Conservation (phyloP, 2,888 invertebrate species). For the Catonia carolina region DNA sequence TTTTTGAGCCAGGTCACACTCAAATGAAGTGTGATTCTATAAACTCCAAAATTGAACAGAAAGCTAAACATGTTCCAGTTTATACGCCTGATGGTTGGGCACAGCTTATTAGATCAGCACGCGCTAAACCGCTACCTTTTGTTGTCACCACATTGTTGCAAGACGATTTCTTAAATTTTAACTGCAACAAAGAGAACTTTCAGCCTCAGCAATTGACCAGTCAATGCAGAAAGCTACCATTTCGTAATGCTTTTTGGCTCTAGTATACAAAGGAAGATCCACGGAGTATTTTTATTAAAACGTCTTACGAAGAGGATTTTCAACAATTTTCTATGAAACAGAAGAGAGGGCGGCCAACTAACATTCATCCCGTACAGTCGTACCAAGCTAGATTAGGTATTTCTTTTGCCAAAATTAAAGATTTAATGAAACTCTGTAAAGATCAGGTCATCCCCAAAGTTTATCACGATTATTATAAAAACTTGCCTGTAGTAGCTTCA, state of each 20-base stretch:
- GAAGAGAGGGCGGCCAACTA: neutral
- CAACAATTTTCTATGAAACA: neutral
- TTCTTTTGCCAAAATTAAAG: neutral
- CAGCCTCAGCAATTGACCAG: too few relatives aligned
- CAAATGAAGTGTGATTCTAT: slow-evolving; percentile 6
- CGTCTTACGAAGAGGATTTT: neutral
- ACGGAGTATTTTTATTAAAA: neutral
- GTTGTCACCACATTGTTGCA: neutral
- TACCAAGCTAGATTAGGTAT: neutral
- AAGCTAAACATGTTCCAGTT: neutral
- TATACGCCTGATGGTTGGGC: neutral
- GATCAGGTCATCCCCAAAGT: neutral
- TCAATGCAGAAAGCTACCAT: neutral
- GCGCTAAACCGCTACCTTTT: neutral
- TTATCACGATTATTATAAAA: neutral
- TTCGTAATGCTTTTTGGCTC: neutral
- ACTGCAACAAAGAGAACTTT: neutral
- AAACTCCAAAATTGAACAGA: neutral
- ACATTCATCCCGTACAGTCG: neutral
- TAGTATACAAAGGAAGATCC: neutral
- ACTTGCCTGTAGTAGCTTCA: neutral
- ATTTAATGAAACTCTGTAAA: neutral
- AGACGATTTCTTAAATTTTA: neutral
- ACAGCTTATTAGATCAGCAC: neutral
- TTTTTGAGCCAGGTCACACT: slow-evolving; percentile 9